Conservation (phyloP, 2,113 vertebrate genomes). For the Tachysurus vachellii region DNA sequence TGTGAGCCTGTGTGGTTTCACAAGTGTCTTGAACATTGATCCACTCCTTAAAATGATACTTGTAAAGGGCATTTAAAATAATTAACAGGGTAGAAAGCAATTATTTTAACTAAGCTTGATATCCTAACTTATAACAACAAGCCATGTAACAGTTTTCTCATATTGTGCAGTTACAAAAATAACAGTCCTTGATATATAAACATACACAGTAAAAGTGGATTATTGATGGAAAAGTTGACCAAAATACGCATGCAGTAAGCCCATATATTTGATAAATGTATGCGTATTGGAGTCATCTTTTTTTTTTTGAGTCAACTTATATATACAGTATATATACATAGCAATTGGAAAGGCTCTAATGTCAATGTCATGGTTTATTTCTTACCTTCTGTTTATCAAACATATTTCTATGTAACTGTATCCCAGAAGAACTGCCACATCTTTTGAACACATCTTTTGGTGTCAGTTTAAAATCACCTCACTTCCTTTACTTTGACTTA, state of each 20-base stretch:
- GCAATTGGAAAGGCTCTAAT: not conserved
- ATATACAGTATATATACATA: too few relatives aligned
- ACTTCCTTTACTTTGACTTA: slow-evolving; percentile 35
- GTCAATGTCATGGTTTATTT: not conserved
- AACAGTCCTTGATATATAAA: not conserved
- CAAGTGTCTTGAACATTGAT: slow-evolving; percentile 18
- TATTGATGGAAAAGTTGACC: slow-evolving; percentile 5
- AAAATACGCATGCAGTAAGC: not conserved
- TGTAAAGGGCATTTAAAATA: slow-evolving; percentile 24
- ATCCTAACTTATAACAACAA: slow-evolving; percentile 28
- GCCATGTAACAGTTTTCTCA: not conserved
- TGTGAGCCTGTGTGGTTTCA: slow-evolving; percentile 38
- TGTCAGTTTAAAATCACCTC: slow-evolving; percentile 34
- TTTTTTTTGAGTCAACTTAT: too few relatives aligned
- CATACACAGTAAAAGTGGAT: slow-evolving; percentile 4
- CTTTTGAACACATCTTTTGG: slow-evolving; percentile 36
- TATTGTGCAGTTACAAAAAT: not conserved
- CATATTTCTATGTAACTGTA: not conserved
- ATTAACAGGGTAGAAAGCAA: slow-evolving; percentile 6
- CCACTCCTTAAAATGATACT: not conserved
- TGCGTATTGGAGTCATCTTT: too few relatives aligned
- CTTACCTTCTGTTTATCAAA: not conserved
- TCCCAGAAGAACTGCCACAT: not conserved
- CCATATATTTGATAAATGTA: too few relatives aligned
- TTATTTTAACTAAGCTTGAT: slow-evolving; percentile 7